These are phyloP conservation scores for Drosophila kuntzei DNA, from an alignment of 2,888 invertebrate genomes.

Conservation along the genomic window DNA sequence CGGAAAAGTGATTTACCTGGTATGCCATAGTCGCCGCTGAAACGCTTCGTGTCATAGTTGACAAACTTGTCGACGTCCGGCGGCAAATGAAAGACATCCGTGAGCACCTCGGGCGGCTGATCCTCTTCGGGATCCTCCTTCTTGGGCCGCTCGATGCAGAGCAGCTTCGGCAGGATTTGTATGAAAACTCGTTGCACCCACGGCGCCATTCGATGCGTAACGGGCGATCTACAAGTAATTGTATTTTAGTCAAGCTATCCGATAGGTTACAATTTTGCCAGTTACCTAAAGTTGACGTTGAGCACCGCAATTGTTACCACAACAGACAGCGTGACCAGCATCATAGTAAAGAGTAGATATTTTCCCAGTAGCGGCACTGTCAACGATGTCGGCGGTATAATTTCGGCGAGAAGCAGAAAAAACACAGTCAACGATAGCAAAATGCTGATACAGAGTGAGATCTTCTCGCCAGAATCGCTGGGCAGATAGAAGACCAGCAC, in stretches of 20 bases:
- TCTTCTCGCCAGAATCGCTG: constrained; percentile 98
- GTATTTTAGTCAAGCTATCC: not conserved
- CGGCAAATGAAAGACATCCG: constrained; percentile 91
- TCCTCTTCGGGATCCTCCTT: constrained; percentile 90
- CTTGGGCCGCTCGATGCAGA: constrained; percentile 95
- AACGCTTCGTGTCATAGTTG: constrained; percentile 87
- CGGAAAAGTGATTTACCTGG: constrained; percentile 85
- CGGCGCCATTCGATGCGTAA: constrained; percentile 96
- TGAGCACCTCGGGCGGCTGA: constrained; percentile 89
- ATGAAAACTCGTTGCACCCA: constrained; percentile 96
- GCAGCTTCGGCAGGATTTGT: constrained; percentile 93
- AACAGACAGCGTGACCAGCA: constrained; percentile 96
- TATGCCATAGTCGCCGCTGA: constrained; percentile 91
- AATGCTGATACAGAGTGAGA: constrained; percentile 97
- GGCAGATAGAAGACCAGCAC: constrained; percentile 99
- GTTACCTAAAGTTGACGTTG: constrained; percentile 93
- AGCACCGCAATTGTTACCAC: constrained; percentile 97
- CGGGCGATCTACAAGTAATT: constrained; percentile 89
- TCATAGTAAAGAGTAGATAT: constrained; percentile 97
- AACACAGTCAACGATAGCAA: constrained; percentile 97
- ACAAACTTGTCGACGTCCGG: constrained; percentile 89
- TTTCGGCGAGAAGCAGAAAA: constrained; percentile 96
- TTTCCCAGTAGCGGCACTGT: constrained; percentile 96
- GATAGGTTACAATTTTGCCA: rapidly evolving
- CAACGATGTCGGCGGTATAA: constrained; percentile 96